A percentile compares a stretch with the other conserved stretches of the same genome.
phyloP scores from a whole-genome alignment of 2,888 invertebrate genomes.

The Caenorhabditis uteleia region DNA sequence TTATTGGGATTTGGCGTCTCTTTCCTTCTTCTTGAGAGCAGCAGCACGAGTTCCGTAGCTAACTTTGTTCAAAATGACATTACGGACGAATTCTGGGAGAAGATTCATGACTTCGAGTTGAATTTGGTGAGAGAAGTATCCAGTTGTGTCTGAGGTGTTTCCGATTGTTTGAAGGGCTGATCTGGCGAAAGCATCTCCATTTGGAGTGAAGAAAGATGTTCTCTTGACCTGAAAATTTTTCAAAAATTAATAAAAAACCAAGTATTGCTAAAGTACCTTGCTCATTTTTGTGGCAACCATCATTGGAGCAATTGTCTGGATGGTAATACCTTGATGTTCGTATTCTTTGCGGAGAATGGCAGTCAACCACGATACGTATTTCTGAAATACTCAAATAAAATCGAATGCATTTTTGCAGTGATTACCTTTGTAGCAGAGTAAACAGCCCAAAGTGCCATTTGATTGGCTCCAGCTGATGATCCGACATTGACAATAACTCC shows the following conservation, averaged over 20 bases:
- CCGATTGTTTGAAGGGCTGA: constrained; percentile 61
- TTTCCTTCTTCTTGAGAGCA: constrained; percentile 58
- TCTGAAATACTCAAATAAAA: constrained; percentile 61
- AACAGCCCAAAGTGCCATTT: constrained; percentile 76
- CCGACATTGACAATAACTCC: constrained; percentile 90
- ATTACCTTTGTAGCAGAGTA: constrained; percentile 86
- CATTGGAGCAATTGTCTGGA: constrained; percentile 67
- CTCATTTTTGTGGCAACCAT: constrained; percentile 66
- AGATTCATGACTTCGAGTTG: constrained; percentile 51
- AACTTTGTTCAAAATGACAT: constrained; percentile 50
- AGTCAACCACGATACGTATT: constrained; percentile 64
- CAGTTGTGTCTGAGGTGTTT: constrained; percentile 60
- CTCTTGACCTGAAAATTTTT: constrained; percentile 29
- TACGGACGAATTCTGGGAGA: constrained; percentile 52
- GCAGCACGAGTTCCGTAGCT: constrained; percentile 58
- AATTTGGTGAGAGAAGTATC: constrained; percentile 60
- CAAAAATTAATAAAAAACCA: neutral
- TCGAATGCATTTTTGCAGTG: constrained; percentile 22
- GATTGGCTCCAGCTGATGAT: constrained; percentile 82
- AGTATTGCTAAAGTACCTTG: constrained; percentile 35
- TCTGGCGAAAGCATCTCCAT: constrained; percentile 46
- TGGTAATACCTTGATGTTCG: constrained; percentile 69
- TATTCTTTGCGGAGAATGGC: constrained; percentile 71
- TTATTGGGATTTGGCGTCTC: constrained; percentile 52
- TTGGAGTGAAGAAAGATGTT: constrained; percentile 60